Evolutionary conservation across 2,797 vertebrate species (phyloP).

Genomic region (Propithecus deckenii): DNA sequence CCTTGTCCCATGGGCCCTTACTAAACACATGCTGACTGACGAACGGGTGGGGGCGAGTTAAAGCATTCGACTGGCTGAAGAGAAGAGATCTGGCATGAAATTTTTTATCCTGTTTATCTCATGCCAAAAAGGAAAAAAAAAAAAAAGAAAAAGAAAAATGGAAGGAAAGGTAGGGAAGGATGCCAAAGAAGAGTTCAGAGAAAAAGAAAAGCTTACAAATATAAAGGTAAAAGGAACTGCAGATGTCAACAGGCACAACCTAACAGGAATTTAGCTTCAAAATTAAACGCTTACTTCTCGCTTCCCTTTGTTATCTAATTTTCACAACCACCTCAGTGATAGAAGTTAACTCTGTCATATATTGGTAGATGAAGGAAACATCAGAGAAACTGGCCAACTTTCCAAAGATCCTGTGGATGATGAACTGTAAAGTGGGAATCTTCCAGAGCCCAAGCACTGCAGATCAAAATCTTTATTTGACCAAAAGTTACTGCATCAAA

Average conservation of each 20-base stretch:
- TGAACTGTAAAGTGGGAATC: not conserved
- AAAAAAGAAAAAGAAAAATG: too few species aligned
- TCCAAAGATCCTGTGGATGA: not conserved
- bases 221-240: constrained; percentile 2
- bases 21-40: constrained; percentile 37
- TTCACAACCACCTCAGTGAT: not conserved
- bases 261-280: not conserved
- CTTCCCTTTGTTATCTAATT: not conserved
- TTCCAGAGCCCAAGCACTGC: not conserved
- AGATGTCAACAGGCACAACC: not conserved
- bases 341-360: not conserved
- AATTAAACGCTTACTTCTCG: not conserved
- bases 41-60: not conserved
- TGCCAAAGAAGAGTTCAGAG: constrained; percentile 4
- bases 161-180: not conserved
- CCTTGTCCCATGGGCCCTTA: not conserved
- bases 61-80: not conserved
- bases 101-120: not conserved
- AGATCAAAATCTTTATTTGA: not conserved
- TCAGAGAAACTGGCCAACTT: not conserved
- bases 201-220: not conserved
- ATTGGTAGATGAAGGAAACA: not conserved
- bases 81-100: not conserved
- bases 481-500: not conserved
- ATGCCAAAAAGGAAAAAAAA: not conserved